A percentile compares a stretch with the other conserved stretches of the same genome.
Conservation (phyloP, 2,113 vertebrate genomes). For the Phrynosoma platyrhinos region DNA sequence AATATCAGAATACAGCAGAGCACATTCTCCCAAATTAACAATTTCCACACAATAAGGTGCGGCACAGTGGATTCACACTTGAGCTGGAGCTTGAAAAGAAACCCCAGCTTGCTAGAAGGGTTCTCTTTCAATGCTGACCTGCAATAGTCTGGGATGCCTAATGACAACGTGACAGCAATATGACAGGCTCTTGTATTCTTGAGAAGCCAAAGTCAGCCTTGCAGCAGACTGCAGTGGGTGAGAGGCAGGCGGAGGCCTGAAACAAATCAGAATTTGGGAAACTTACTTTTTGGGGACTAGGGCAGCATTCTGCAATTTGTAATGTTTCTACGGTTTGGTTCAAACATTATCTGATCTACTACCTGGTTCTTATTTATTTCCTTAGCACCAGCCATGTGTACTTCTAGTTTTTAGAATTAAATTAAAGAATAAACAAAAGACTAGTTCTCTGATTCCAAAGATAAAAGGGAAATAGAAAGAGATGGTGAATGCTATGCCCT, state of each 20-base stretch:
- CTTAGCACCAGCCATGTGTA: not conserved
- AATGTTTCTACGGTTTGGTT: not conserved
- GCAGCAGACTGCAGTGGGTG: not conserved
- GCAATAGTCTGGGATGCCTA: not conserved
- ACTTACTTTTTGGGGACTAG: no score
- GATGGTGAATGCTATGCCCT: no score
- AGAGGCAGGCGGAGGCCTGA: not conserved
- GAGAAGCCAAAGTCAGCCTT: not conserved
- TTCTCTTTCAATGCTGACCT: not conserved
- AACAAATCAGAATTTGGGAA: no score
- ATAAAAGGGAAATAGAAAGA: not conserved
- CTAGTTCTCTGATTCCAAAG: not conserved
- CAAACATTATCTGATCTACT: not conserved
- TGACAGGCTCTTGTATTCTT: conserved; percentile 23
- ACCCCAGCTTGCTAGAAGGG: conserved; percentile 29
- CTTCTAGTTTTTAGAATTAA: not conserved
- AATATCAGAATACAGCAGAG: conserved; percentile 57
- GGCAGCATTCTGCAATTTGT: no score
- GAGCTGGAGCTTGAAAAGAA: not conserved
- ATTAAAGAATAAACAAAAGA: no score
- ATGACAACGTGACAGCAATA: conserved; percentile 19
- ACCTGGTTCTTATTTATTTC: not conserved
- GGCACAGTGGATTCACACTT: conserved; percentile 8
- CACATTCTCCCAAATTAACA: conserved; percentile 48
- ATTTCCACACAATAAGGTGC: conserved; percentile 50